Percentiles rank a stretch among this genome's conserved stretches.
Evolutionary conservation across 2,113 vertebrate genomes (phyloP).

Genomic region (Pomatostomus ruficeps): DNA sequence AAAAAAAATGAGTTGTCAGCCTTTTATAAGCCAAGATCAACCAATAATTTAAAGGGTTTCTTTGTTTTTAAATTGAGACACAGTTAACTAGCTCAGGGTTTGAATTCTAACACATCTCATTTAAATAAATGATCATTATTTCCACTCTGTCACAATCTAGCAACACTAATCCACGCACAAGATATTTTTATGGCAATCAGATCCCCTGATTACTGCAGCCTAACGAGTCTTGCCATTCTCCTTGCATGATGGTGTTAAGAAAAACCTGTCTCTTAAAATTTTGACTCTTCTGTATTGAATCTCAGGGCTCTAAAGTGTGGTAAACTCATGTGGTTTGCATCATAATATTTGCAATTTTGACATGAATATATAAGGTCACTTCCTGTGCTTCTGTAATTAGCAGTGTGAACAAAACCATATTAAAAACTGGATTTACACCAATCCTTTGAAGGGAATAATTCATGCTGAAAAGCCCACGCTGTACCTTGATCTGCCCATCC

Average conservation of each 20-base stretch:
- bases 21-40: not conserved
- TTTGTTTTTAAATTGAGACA: not conserved
- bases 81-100: not conserved
- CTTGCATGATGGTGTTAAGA: not conserved
- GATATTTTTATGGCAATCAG: not conserved
- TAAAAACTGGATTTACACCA: not conserved
- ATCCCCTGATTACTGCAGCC: not conserved
- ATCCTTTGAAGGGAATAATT: not conserved
- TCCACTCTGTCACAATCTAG: not conserved
- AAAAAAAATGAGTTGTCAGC: not conserved
- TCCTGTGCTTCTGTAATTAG: not conserved
- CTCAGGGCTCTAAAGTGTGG: not conserved
- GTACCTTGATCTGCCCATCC: constrained; percentile 85
- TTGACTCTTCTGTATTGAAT: not conserved
- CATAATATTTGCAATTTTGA: not conserved
- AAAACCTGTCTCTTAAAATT: not conserved
- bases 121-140: not conserved
- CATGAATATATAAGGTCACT: not conserved
- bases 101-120: not conserved
- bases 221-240: not conserved
- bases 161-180: not conserved
- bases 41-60: not conserved
- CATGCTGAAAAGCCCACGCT: not conserved
- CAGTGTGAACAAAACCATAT: not conserved
- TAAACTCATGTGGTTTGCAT: not conserved